Evolutionary conservation across 1,140 invertebrate species (phyloP).

Genomic region (Drosophila ohnishii): DNA sequence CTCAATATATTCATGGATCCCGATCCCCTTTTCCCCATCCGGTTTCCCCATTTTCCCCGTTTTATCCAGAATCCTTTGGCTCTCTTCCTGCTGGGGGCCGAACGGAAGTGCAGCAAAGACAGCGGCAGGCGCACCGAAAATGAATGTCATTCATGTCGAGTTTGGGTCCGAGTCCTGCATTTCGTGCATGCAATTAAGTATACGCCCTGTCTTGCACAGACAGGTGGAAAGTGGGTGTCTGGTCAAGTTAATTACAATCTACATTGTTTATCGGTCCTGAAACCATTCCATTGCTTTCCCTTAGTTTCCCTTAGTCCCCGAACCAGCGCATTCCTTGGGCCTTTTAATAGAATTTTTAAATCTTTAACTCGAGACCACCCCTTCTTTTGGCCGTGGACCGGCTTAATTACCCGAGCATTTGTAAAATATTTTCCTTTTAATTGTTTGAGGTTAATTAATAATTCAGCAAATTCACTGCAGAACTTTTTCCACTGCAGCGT

Average conservation of each 20-base stretch:
- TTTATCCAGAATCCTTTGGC: constrained; percentile 62
- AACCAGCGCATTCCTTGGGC: constrained; percentile 28
- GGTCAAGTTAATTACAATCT: constrained; percentile 78
- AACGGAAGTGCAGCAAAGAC: constrained; percentile 70
- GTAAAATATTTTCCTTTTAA: constrained; percentile 69
- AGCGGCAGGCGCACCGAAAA: constrained; percentile 51
- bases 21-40: constrained; percentile 1
- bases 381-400: background rate
- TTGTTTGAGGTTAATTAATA: constrained; percentile 80
- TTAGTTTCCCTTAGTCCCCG: background rate
- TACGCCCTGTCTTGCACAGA: constrained; percentile 2
- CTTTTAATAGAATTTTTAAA: constrained; percentile 56
- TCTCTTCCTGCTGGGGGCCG: constrained; percentile 23
- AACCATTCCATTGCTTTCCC: constrained; percentile 10
- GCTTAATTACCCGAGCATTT: constrained; percentile 61
- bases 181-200: constrained; percentile 73
- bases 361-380: constrained; percentile 45
- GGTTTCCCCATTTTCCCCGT: constrained; percentile 1
- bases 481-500: constrained; percentile 46
- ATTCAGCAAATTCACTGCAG: constrained; percentile 73
- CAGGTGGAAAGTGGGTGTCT: constrained; percentile 2
- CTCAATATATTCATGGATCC: constrained; percentile 35
- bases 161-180: constrained; percentile 19
- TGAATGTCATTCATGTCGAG: constrained; percentile 75
- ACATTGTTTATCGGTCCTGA: constrained; percentile 71